A percentile compares a stretch with the other conserved stretches of the same genome.
Evolutionary conservation across 1,140 invertebrate genomes (phyloP).

Genomic region (Drosophila ohnishii): DNA sequence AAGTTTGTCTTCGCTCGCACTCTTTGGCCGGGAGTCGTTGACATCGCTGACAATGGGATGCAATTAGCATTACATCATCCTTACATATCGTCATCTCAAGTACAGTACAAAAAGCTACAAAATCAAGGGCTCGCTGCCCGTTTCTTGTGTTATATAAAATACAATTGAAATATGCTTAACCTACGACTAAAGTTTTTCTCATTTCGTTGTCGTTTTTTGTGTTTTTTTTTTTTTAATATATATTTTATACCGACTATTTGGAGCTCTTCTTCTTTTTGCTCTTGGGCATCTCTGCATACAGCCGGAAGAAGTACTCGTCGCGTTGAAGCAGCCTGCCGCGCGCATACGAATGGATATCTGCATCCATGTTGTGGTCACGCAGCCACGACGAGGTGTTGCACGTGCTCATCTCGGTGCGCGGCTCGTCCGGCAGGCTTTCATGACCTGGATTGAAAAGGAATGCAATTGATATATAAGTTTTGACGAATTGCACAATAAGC

Average conservation of each 20-base stretch:
- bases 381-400: constrained; percentile 97
- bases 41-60: constrained; percentile 49
- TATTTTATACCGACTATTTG: constrained; percentile 53
- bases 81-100: constrained; percentile 47
- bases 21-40: constrained; percentile 39
- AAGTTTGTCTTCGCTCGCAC: constrained; percentile 78
- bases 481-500: constrained; percentile 2
- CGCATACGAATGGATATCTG: constrained; percentile 94
- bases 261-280: constrained; percentile 76
- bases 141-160: constrained; percentile 47
- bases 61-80: constrained; percentile 57
- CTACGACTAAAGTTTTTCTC: constrained; percentile 66
- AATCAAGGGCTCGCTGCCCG: constrained; percentile 17
- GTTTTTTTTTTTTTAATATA: neutral
- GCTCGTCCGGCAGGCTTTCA: constrained; percentile 85
- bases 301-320: constrained; percentile 97
- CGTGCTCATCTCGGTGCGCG: constrained; percentile 89
- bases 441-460: constrained; percentile 73
- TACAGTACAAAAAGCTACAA: constrained; percentile 69
- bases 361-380: constrained; percentile 95
- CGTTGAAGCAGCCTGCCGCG: constrained; percentile 90
- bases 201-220: constrained; percentile 34
- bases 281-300: constrained; percentile 83
- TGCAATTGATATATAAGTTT: constrained; percentile 15
- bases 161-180: constrained; percentile 72